Conservation (phyloP, 2,113 vertebrate genomes). For the Cryptomyrus ogoouensis region DNA sequence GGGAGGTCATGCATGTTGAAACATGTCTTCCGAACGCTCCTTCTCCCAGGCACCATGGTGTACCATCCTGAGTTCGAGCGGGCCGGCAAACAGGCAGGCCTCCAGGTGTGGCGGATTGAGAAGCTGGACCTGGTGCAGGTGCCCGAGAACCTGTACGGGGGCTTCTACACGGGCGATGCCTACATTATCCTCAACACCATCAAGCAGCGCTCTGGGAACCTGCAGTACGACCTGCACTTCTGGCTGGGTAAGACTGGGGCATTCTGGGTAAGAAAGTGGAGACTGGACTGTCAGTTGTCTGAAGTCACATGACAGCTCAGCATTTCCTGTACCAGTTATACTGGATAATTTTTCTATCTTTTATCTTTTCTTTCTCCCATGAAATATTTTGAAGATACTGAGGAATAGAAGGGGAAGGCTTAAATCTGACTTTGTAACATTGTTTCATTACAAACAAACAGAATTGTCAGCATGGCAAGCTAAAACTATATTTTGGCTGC, state of each 20-base stretch:
- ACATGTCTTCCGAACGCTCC: neutral
- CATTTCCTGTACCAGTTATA: neutral
- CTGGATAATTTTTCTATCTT: neutral
- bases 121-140: constrained; percentile 90
- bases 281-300: neutral
- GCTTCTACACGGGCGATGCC: constrained; percentile 89
- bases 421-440: neutral
- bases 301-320: neutral
- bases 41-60: constrained; percentile 75
- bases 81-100: constrained; percentile 79
- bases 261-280: neutral
- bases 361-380: neutral
- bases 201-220: constrained; percentile 73
- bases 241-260: constrained; percentile 77
- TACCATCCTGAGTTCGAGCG: constrained; percentile 81
- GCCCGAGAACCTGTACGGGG: constrained; percentile 80
- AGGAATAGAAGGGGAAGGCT: neutral
- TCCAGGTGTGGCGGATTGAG: constrained; percentile 95
- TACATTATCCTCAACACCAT: constrained; percentile 92
- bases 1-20: neutral
- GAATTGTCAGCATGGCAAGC: neutral
- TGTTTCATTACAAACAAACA: neutral
- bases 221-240: constrained; percentile 94
- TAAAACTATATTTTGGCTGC: neutral
- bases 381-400: neutral